phyloP scores from a whole-genome alignment of 2,888 invertebrate species.

The Xestoiulus laeticollis region DNA sequence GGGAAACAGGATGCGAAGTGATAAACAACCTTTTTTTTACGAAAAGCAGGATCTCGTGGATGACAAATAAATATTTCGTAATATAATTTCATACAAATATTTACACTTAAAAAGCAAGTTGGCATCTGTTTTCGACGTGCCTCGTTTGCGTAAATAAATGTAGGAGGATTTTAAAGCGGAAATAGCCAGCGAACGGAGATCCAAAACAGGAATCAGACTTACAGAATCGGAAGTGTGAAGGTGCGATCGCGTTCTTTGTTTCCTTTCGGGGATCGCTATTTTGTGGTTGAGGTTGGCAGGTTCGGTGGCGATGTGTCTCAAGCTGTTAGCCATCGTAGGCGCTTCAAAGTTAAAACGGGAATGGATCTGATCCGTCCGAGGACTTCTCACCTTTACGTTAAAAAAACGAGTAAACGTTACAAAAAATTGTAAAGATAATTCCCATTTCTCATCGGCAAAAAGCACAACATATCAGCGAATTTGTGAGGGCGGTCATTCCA shows the following conservation, averaged over 20 bases:
- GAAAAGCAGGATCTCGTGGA: background rate
- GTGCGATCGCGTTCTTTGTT: constrained; percentile 7
- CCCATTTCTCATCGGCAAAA: no score
- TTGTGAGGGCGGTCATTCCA: no score
- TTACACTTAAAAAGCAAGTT: no score
- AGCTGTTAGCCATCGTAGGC: constrained; percentile 36
- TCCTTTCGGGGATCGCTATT: background rate
- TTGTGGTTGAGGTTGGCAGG: constrained; percentile 64
- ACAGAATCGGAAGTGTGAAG: constrained; percentile 63
- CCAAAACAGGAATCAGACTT: constrained; percentile 56
- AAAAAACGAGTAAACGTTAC: background rate
- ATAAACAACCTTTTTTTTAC: background rate
- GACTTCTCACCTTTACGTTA: background rate
- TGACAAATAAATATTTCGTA: no score
- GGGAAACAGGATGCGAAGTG: background rate
- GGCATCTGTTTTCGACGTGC: no score
- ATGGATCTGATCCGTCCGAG: background rate
- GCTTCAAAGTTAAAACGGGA: background rate
- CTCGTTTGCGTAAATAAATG: no score
- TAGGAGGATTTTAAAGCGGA: no score
- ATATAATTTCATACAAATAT: no score
- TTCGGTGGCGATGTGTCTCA: constrained; percentile 69
- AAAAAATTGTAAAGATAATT: background rate
- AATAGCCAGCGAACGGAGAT: no score
- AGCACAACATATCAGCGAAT: no score